Base-by-base conservation (phyloP, 2,113 vertebrate species). In the Paedocypris sp. region DNA sequence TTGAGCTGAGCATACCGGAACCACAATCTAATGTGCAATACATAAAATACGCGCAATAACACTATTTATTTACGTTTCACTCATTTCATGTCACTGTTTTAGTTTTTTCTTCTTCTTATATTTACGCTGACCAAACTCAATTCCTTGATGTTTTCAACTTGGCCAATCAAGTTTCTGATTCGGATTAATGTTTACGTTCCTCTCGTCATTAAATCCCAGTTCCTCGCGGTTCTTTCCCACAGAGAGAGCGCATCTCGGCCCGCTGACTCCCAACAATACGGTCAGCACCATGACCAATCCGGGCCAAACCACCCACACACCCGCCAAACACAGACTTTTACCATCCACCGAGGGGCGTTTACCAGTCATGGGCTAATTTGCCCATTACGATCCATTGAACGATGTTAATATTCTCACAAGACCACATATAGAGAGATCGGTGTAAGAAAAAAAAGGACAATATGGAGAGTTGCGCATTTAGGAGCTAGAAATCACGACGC, bases 361-460 rank as follows among this genome's bases (percentile, higher is more conserved):
- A 90, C 84, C 85, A 88, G 89, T 90, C 86, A 88, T 82, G 86
- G 85, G 84, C 89, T 91, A 91, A 91, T 91, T 90, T 86, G 83
- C 79, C 83, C 82, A 89, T 87, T 89, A 85, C 77, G 80, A 77
- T 62, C 80, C 77, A 88, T 89, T 89, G 84, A 88, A 62, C 66
- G 67, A 71, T 66, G 78, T 79, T 78, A 78, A 76, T 80, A 79
- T 85, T 87, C 86, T 87, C 87, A 87, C 88, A 85, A 88, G 88
- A 89, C 88, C 88, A 83, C 89, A 89, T 88, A 81, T 82, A 58
- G 84, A 73, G 85, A 15, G 29, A 35, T 75, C 69, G 62, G 76
- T 84, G 79, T 79, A 77, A 77, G 77, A 79, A 79, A 75, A 70
- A 12, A 42, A 39, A 41, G 12, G 10, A 53, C 39, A 56, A 28